A percentile compares a stretch with the other conserved stretches of the same genome.
Evolutionary conservation across 2,888 invertebrate species (phyloP).

Genomic region (Ctenicera cuprea): DNA sequence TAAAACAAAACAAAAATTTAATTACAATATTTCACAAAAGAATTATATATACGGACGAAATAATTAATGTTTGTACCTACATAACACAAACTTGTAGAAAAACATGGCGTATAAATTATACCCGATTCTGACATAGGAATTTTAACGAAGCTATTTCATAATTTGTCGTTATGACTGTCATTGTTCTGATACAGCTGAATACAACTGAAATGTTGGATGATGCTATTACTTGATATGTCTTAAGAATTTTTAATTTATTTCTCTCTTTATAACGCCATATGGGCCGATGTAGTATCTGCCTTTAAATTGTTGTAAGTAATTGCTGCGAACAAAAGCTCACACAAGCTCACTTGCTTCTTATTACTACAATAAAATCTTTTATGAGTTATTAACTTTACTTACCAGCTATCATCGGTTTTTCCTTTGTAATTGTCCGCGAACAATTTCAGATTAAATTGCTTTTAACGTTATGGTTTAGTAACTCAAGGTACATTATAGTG

Average conservation of each 20-base stretch:
- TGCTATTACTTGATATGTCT: constrained; percentile 49
- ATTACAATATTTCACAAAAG: constrained; percentile 53
- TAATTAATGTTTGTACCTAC: constrained; percentile 61
- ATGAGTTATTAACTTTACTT: background rate
- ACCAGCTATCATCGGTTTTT: background rate
- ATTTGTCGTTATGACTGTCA: constrained; percentile 69
- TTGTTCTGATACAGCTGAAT: constrained; percentile 64
- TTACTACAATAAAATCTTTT: background rate
- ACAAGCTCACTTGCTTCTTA: background rate
- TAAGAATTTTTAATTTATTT: constrained; percentile 47
- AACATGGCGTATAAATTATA: constrained; percentile 65
- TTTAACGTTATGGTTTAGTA: background rate
- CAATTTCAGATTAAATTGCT: background rate
- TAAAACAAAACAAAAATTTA: constrained; percentile 43
- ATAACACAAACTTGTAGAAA: constrained; percentile 57
- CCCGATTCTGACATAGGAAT: constrained; percentile 66
- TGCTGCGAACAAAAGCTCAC: constrained; percentile 14
- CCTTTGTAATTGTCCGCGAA: background rate
- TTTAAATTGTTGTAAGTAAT: constrained; percentile 37
- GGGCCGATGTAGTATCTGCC: background rate
- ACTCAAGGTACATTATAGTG: background rate
- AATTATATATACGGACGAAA: constrained; percentile 55
- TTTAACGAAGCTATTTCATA: constrained; percentile 69
- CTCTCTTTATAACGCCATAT: constrained; percentile 38
- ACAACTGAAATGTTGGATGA: constrained; percentile 48